A percentile compares a stretch with the other conserved stretches of the same genome.
phyloP scores from a whole-genome alignment of 2,797 vertebrate species.

The Dromococcyx pavoninus region DNA sequence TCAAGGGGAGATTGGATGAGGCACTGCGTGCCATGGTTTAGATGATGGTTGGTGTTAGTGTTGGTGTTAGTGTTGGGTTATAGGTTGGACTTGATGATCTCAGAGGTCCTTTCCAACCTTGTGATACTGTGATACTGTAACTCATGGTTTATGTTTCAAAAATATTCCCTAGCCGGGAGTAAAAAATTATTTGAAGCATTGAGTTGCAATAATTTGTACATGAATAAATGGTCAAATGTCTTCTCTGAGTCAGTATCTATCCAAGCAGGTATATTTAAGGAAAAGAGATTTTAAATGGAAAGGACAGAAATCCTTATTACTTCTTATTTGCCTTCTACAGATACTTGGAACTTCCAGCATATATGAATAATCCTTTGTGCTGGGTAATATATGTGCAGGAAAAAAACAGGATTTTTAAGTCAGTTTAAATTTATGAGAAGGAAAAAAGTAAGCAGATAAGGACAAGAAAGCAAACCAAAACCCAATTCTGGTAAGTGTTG shows the following conservation, averaged over 20 bases:
- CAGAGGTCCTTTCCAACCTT: too few relatives aligned
- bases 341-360: not conserved
- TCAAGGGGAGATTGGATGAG: too few relatives aligned
- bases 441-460: not conserved
- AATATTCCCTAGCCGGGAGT: not conserved
- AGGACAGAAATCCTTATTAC: not conserved
- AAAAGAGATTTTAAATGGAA: not conserved
- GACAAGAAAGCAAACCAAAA: not conserved
- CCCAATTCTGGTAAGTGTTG: not conserved
- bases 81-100: too few relatives aligned
- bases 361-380: not conserved
- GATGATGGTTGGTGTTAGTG: too few relatives aligned
- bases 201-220: not conserved
- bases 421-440: not conserved
- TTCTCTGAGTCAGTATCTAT: not conserved
- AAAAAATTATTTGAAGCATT: not conserved
- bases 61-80: too few relatives aligned
- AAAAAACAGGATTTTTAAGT: not conserved
- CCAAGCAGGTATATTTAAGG: not conserved
- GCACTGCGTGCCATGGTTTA: too few relatives aligned
- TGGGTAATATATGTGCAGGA: not conserved
- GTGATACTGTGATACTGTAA: too few relatives aligned
- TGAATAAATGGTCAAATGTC: not conserved
- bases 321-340: not conserved
- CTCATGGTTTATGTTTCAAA: not conserved